Conservation (phyloP, 1,140 invertebrate genomes). For the Magallana ariakensis region DNA sequence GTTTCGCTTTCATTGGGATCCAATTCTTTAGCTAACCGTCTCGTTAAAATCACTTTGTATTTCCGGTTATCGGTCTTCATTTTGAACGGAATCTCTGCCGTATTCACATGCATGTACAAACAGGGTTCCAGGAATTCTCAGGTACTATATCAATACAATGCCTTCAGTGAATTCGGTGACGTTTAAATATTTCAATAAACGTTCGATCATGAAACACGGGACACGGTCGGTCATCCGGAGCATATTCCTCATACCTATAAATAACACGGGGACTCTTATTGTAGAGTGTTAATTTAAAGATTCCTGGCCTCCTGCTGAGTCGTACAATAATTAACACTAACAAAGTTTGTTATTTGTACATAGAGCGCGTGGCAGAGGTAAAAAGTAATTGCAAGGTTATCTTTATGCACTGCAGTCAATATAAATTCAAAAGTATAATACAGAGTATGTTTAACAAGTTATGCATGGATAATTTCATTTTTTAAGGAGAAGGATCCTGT, state of each 20-base stretch:
- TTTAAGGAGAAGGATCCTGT: too few relatives aligned
- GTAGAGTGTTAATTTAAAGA: too few relatives aligned
- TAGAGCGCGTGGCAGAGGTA: background rate
- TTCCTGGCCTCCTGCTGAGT: too few relatives aligned
- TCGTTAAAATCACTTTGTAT: slow-evolving; percentile 8
- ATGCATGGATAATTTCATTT: too few relatives aligned
- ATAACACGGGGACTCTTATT: background rate
- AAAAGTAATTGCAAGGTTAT: too few relatives aligned
- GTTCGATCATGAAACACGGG: background rate
- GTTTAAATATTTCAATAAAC: background rate
- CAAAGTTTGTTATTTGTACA: background rate
- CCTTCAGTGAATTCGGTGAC: too few relatives aligned
- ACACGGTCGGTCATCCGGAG: background rate
- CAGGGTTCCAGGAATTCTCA: too few relatives aligned
- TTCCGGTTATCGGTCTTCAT: background rate
- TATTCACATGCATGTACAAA: background rate
- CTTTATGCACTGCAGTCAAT: too few relatives aligned
- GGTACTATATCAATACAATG: background rate
- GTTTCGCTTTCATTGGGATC: background rate
- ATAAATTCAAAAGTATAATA: too few relatives aligned
- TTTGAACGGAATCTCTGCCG: background rate
- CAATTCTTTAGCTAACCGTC: background rate
- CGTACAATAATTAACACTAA: background rate
- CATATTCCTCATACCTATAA: background rate
- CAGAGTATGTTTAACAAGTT: too few relatives aligned